These are phyloP conservation scores for Gnathonemus echidnorhynchus DNA, from an alignment of 2,113 vertebrate genomes.

Conservation along the genomic window DNA sequence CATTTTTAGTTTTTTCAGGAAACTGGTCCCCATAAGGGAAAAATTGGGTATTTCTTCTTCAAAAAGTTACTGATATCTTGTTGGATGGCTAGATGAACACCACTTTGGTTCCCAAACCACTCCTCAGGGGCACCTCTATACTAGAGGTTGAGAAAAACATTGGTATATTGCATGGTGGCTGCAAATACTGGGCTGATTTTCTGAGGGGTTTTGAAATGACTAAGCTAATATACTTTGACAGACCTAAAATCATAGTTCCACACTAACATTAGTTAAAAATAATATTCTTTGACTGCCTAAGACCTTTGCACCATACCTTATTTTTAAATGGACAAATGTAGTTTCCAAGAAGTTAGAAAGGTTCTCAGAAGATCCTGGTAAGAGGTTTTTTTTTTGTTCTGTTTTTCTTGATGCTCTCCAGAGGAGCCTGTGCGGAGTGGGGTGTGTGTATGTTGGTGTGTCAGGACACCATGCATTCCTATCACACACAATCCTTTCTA, in stretches of 20 bases:
- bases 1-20: no score
- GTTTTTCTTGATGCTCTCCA: background rate
- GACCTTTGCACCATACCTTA: background rate
- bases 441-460: background rate
- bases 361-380: background rate
- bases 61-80: background rate
- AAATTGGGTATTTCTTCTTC: background rate
- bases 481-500: constrained; percentile 50
- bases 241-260: background rate
- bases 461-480: background rate
- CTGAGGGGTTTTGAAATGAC: background rate
- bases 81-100: background rate
- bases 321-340: background rate
- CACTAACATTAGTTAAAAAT: background rate
- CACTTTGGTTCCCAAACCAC: background rate
- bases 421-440: background rate
- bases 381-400: background rate
- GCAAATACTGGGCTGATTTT: background rate
- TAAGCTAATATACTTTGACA: background rate
- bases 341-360: background rate
- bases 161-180: background rate
- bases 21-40: no score
- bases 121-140: background rate
- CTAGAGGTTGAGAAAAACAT: background rate
- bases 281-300: background rate